Evolutionary conservation across 2,888 invertebrate genomes (phyloP), one percentile per base, ranked within the genome.

Genomic region (Zaprionus obscuricornis): DNA sequence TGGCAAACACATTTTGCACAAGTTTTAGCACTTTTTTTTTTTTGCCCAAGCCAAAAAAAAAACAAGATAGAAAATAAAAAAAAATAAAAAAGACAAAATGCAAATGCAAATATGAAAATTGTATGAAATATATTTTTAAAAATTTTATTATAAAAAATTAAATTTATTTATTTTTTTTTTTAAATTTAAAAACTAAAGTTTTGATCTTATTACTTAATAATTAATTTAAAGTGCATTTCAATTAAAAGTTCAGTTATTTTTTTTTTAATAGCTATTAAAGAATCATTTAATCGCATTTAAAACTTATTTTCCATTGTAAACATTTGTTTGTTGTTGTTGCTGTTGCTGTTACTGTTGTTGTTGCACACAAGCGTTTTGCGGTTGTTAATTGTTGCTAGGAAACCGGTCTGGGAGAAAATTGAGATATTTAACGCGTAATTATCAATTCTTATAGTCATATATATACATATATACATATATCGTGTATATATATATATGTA

Each of bases 371-470:
- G 40, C 31, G 18, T 34, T 34, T 37, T 45, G 24, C n/a, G 17
- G n/a, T 39, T 54, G 20, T n/a, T 42, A 47, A 65, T 51, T 50
- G 33, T 31, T 34, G n/a, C 54, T 49, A 34, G 29, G 16, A 67
- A 85, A 81, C 85, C 76, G 73, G 85, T 82, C 66, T 60, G 31
- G 8, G 13, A 49, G 58, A 66, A 74, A 76, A 79, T 79, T 83
- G 60, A 84, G 67, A 68, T 74, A 79, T 83, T 74, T 74, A 66
- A 64, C 58, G 66, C 64, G 85, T 68, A 83, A 85, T 85, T 83
- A 83, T 74, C 62, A 64, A 70, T 54, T 74, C 57, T 65, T 49
- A 27, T 22, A 52, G 18, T 24, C n/a, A 26, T 14, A 16, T 49
- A 37, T n/a, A 27, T 50, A 54, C 22, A 40, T 36, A 11, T 50